Conservation (phyloP, 2,113 vertebrate species). For the Antechinus flavipes region DNA sequence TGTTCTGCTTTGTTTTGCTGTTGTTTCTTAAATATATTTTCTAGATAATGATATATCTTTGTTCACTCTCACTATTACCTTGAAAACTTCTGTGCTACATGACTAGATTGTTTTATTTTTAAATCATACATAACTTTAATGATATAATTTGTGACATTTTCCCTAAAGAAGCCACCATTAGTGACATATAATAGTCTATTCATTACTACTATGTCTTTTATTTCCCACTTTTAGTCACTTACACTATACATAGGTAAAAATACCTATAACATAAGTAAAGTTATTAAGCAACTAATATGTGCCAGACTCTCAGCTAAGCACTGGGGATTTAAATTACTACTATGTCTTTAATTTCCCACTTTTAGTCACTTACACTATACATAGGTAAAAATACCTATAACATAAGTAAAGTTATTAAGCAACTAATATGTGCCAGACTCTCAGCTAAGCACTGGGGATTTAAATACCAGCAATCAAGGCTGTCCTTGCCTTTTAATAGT, state of each 20-base stretch:
- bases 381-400: no score
- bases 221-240: background rate
- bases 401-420: no score
- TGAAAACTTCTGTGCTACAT: background rate
- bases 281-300: no score
- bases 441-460: background rate
- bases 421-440: background rate
- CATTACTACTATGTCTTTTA: background rate
- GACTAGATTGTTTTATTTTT: background rate
- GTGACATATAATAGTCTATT: background rate
- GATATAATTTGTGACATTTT: background rate
- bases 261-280: no score
- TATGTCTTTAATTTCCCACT: background rate
- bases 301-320: no score
- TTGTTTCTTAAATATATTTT: background rate
- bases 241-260: background rate
- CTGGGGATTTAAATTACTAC: background rate
- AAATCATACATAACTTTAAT: background rate
- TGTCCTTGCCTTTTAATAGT: background rate
- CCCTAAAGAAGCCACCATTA: background rate
- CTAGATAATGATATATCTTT: background rate
- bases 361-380: background rate
- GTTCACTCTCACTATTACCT: background rate
- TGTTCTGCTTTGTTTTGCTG: background rate
- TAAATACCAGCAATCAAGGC: background rate